Base-by-base conservation (phyloP, 2,888 invertebrate genomes). In the Nemotelus pantherinus region DNA sequence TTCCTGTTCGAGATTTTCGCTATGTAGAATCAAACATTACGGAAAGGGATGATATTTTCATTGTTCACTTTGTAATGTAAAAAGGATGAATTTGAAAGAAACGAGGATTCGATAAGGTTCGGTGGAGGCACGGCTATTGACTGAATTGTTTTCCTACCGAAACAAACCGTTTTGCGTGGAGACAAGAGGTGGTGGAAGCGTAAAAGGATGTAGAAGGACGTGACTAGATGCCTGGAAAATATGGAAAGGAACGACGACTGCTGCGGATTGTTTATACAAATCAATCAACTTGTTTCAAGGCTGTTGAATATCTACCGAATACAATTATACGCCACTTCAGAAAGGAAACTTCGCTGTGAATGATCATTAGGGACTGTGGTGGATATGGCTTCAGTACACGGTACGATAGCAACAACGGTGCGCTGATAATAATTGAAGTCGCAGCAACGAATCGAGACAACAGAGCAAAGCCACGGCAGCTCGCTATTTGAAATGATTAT, bases 221-320 rank as follows among this genome's bases (percentile, higher is more conserved):
- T 44, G 65, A 47, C 53, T 68, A 55, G 50, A 68, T 68, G 67
- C 10, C 50, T 55, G 47, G 72, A 72, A 72, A 71, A 71, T 71
- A n/a, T 55, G 53, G 41, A 43, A 57, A 58, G 63, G 72, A 74
- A 39, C 44, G 47, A 74, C 4, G 48, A 74, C 10, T 7, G 72
- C 41, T 60, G 60, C 39, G 10, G 60, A 74, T 74, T 74, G 74
- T 74, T 74, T 74, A 74, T 74, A 74, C 60, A 74, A 74, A 74
- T 74, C 74, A 74, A 74, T 74, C 74, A 74, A 74, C 60, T 74
- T 74, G 74, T 74, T 74, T 74, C 74, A 74, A 74, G 60, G 63
- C 63, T 74, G 60, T 74, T 74, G 63, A 74, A 48, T 63, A 74
- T 74, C 50, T 4, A 50, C 9, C 2, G 63, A 74, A 74, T 60